Percentiles rank a stretch among this genome's conserved stretches.
phyloP scores from a whole-genome alignment of 1,140 invertebrate genomes.

The Aradophagus sp. region DNA sequence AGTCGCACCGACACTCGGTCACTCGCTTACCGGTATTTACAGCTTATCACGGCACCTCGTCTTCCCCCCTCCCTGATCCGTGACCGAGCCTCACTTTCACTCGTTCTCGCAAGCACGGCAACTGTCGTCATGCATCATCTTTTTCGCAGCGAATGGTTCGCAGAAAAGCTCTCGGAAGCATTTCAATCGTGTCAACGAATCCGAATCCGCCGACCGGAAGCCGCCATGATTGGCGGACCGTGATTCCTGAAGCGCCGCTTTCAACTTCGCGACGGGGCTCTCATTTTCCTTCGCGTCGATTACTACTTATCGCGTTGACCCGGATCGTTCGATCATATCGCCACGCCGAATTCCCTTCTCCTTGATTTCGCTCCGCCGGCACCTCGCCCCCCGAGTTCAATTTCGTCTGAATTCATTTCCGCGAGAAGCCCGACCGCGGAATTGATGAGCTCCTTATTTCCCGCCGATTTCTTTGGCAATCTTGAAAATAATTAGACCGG shows the following conservation, averaged over 20 bases:
- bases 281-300: conserved; percentile 41
- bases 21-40: conserved; percentile 57
- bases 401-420: conserved; percentile 40
- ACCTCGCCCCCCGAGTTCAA: conserved; percentile 3
- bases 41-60: conserved; percentile 54
- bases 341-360: conserved; percentile 19
- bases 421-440: conserved; percentile 5
- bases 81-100: conserved; percentile 17
- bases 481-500: conserved; percentile 36
- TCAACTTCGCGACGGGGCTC: conserved; percentile 19
- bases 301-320: conserved; percentile 46
- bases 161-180: conserved; percentile 6
- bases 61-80: conserved; percentile 7
- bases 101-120: conserved; percentile 10
- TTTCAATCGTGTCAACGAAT: conserved; percentile 5
- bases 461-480: conserved; percentile 41
- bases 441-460: conserved; percentile 46
- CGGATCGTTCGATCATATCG: conserved; percentile 42
- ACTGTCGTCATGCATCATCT: conserved; percentile 4
- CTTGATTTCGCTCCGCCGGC: no score
- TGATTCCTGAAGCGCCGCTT: conserved; percentile 39
- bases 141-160: conserved; percentile 14
- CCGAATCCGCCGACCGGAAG: conserved; percentile 19
- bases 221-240: conserved; percentile 36
- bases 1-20: conserved; percentile 56